Evolutionary conservation across 2,888 invertebrate genomes (phyloP).

Genomic region (Torymus texanus): DNA sequence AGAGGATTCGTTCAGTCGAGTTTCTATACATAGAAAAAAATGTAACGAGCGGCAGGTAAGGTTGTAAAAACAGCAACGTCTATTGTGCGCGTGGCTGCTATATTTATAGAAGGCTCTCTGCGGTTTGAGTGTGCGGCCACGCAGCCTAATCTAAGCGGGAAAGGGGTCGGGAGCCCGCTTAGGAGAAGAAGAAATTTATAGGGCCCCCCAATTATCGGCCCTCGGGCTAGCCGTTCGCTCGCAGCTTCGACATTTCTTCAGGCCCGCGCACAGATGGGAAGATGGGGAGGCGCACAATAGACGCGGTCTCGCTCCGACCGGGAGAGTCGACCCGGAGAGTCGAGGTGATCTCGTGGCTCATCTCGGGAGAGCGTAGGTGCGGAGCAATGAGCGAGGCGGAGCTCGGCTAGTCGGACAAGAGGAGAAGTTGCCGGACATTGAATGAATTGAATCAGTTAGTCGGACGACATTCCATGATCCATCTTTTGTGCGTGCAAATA

Average conservation of each 20-base stretch:
- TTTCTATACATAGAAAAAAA: too few species aligned
- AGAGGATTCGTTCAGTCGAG: too few species aligned
- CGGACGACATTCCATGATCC: conserved; percentile 73
- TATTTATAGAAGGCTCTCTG: conserved; percentile 55
- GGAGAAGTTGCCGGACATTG: conserved; percentile 69
- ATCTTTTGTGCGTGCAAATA: conserved; percentile 74
- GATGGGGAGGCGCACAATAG: too few species aligned
- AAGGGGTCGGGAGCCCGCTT: conserved; percentile 44
- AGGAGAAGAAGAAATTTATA: conserved; percentile 58
- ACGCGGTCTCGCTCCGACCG: too few species aligned
- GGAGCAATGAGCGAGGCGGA: neutral
- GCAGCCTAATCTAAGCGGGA: conserved; percentile 17
- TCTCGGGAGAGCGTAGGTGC: too few species aligned
- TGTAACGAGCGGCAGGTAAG: conserved; percentile 50
- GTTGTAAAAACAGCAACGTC: conserved; percentile 54
- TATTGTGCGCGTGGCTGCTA: conserved; percentile 43
- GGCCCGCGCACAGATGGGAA: too few species aligned
- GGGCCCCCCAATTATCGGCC: conserved; percentile 51
- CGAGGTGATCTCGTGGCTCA: too few species aligned
- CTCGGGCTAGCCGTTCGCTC: too few species aligned
- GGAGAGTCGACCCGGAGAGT: too few species aligned
- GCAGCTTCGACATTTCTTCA: too few species aligned
- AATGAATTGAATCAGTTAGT: conserved; percentile 73
- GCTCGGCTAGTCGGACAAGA: conserved; percentile 31
- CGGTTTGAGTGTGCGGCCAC: conserved; percentile 55